Evolutionary conservation across 1,140 invertebrate species (phyloP), one percentile per base, ranked within the genome.

Genomic region (Papilio polytes): DNA sequence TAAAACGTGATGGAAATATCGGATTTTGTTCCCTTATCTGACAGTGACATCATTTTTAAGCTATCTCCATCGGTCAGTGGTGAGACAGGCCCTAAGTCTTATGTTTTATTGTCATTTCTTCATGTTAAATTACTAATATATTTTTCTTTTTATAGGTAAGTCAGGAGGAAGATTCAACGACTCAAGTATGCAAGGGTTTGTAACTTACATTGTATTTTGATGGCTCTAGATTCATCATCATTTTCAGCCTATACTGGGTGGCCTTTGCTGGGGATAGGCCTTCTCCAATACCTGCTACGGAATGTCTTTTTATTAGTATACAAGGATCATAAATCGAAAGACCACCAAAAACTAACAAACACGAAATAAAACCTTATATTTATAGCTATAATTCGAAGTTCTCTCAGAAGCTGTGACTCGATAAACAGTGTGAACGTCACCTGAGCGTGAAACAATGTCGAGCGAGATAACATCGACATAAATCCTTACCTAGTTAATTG

Each of bases 401-500:
- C 2, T 63, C 31, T 36, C 3, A 36, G 20, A 3, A 70, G 63
- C 3, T 70, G 63, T 31, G 26, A 36, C 26, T 36, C 63, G 0
- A 74, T 48, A 63, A 81, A 82, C 26, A 15, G 26, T 63, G 22
- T 63, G 9, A 81, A 56, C 80, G 63, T 26, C 53, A 79, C 36
- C 80, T 83, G 80, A 87, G 83, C 83, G 84, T 82, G 81, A 81
- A 85, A 84, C 84, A 81, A 82, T 86, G 85, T 87, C 80, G 80
- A 53, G 51, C 63, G 36, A 80, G 83, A 85, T 87, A 84, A 84
- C 78, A 83, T 80, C 81, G 63, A 78, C 70, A 70, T 8, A 84
- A 82, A 84, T 84, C 81, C 78, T 77, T 72, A 76, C 73, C 80
- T 72, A 83, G 80, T 86, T 86, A 86, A 86, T 88, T 85, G 85